These are phyloP conservation scores for Rhynchotus rufescens DNA, from an alignment of 2,797 vertebrate genomes.

Conservation along the genomic window DNA sequence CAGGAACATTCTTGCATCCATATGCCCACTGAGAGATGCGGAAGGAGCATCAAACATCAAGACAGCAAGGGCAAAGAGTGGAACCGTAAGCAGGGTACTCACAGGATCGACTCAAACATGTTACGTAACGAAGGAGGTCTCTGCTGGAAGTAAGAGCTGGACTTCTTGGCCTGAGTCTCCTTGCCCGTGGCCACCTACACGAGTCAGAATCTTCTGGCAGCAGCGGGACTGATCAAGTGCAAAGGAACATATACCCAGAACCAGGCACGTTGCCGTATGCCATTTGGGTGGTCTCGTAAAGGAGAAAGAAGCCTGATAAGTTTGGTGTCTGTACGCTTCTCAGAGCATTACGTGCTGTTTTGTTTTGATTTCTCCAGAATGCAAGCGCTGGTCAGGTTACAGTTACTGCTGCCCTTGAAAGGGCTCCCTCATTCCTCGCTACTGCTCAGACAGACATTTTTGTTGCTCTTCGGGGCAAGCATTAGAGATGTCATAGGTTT, in stretches of 20 bases:
- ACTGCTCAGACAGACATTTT: not conserved
- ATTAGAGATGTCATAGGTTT: not conserved
- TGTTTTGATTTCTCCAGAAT: not conserved
- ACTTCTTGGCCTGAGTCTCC: rapidly evolving
- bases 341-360: not conserved
- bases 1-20: not conserved
- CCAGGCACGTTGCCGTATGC: not conserved
- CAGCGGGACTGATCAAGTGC: not conserved
- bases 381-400: not conserved
- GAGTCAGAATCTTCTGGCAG: rapidly evolving
- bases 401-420: not conserved
- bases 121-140: not conserved
- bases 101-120: not conserved
- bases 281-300: not conserved
- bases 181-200: rapidly evolving
- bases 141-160: not conserved
- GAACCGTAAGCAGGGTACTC: not conserved
- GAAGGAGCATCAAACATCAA: not conserved
- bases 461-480: not conserved
- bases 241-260: not conserved
- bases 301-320: not conserved
- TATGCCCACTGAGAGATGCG: not conserved
- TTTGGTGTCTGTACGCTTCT: not conserved
- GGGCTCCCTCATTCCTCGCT: not conserved
- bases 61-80: not conserved